Base-by-base conservation (phyloP, 2,113 vertebrate species). In the Actenoides hombroni region DNA sequence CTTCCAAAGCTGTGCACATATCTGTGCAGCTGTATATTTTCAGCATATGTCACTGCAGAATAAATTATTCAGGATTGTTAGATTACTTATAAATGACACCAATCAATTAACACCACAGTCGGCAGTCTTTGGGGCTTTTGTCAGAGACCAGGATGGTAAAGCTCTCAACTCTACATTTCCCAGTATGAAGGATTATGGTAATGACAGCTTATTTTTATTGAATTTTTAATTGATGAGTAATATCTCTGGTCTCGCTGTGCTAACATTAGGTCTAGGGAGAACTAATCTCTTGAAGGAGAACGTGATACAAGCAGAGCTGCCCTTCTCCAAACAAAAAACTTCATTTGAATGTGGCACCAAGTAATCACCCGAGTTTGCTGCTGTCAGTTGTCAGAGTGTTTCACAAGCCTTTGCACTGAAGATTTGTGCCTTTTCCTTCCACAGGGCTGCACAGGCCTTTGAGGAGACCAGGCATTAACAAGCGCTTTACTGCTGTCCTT, bases 41-140 rank as follows among this genome's bases (percentile, higher is more conserved):
- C 85, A 95, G 94, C 77, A 88, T 79, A 74, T 94, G 80, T 85
- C 92, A 92, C 84, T 94, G 96, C 37, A 84, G 97, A 98, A 98
- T 98, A 97, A 97, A 98, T 97, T 96, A 97, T 98, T 98, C 94
- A 98, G 77, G 63, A 85, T 88, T 90, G 83, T 96, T 97, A 95
- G 96, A 97, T 98, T 95, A 96, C 95, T 97, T 97, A 92, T 91
- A 97, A 98, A 97, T 95, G 83, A 94, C 82, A 95, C 79, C 94
- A 97, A 92, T 98, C 97, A 98, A 94, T 97, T 96, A 97, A 93
- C 65, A 95, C 90, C 83, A 77, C 88, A 93, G 88, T 39, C 3
- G 0, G 46, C 88, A 95, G 71, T 92, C 80, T 97, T 95, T 73
- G 59, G 91, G 89, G 90, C 73, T 80, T 92, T 95, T 91, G 92